These are phyloP conservation scores for Protaetia brevitarsis DNA, from an alignment of 1,140 invertebrate genomes.

Conservation along the genomic window DNA sequence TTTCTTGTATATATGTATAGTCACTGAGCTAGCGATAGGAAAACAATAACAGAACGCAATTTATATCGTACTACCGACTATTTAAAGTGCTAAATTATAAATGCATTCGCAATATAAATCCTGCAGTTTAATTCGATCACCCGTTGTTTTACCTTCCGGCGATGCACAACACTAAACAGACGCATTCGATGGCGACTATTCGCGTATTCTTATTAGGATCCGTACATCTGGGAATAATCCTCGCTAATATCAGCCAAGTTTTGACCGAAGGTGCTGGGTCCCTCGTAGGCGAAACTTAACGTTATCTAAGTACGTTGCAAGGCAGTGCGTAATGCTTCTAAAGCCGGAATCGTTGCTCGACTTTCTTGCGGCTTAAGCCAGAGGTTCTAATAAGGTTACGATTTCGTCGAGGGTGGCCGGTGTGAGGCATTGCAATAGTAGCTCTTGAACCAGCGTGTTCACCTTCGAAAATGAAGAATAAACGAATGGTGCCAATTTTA, in stretches of 20 bases:
- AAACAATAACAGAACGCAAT: no score
- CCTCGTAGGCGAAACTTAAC: slow-evolving; percentile 66
- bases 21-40: no score
- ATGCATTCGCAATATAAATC: no score
- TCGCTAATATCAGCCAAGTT: slow-evolving; percentile 72
- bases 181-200: slow-evolving; percentile 59
- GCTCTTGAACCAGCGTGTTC: slow-evolving; percentile 59
- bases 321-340: slow-evolving; percentile 59
- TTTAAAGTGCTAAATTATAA: no score
- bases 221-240: slow-evolving; percentile 72
- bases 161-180: slow-evolving; percentile 62
- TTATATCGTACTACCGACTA: no score
- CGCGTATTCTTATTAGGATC: slow-evolving; percentile 58
- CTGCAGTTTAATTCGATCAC: no score
- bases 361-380: slow-evolving; percentile 66
- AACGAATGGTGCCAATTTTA: slow-evolving; percentile 57
- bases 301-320: slow-evolving; percentile 65
- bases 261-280: slow-evolving; percentile 66
- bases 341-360: slow-evolving; percentile 67
- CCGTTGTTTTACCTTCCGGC: slow-evolving; percentile 40
- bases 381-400: slow-evolving; percentile 66
- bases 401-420: slow-evolving; percentile 70
- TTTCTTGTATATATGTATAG: no score
- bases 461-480: slow-evolving; percentile 60
- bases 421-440: slow-evolving; percentile 67